Evolutionary conservation across 1,140 invertebrate species (phyloP), one percentile per base, ranked within the genome.

Genomic region (Ceratina japonica): DNA sequence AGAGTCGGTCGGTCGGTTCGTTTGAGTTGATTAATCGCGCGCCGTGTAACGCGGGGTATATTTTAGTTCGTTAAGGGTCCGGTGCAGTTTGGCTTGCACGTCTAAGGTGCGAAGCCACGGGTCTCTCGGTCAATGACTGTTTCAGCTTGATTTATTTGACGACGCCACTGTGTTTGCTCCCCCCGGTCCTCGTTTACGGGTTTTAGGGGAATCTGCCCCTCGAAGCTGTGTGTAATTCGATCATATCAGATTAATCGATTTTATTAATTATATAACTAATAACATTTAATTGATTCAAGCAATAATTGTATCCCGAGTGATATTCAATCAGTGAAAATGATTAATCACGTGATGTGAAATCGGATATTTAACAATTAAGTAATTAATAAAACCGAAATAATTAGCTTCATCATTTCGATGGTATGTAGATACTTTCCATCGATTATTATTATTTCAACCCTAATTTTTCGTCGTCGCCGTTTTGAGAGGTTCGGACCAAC

Each of bases 11-110:
- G 10, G 49, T 20, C 18, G 16, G 16, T 52, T 24, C 15, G 58
- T 51, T 22, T 20, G 0, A 7, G n/a, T 49, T 72, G 68, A 78
- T 63, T 78, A 78, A 78, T 78, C 68, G 49, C 7, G 37, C 5
- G 13, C 1, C 61, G 16, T 49, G 20, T 49, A 49, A 61, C 56
- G 24, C 1, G 18, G 15, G 27, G 44, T 31, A 63, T 74, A 63
- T 74, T 64, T 65, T 37, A 16, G 61, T 54, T 64, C 61, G 61
- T 52, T 37, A 75, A 75, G 62, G 31, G 20, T 0, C 16, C 7
- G 10, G 16, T 16, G 15, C 12, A 16, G 31, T 49, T 16, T 24
- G 37, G 31, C 18, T 20, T 18, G 52, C 37, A 56, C 51, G 24
- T 22, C 27, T 44, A 59, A 73, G 58, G 72, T 52, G 61, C 16